phyloP scores from a whole-genome alignment of 2,888 invertebrate species.

The Dasysyrphus albostriatus region DNA sequence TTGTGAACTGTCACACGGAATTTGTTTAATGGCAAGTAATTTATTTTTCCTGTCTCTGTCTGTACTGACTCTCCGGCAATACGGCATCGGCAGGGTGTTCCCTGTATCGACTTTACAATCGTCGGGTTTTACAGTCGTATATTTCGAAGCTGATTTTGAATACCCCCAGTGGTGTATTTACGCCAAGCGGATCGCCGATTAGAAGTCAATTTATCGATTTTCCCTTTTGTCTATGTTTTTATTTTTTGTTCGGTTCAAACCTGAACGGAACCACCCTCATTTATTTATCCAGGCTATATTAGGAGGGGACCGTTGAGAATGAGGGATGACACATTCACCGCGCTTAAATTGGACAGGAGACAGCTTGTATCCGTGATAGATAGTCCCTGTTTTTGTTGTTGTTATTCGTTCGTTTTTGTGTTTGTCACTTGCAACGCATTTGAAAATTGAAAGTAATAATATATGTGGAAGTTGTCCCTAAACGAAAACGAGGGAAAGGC shows the following conservation, averaged over 20 bases:
- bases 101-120: neutral
- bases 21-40: slow-evolving; percentile 75
- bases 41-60: slow-evolving; percentile 63
- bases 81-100: neutral
- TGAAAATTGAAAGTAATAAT: slow-evolving; percentile 68
- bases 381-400: slow-evolving; percentile 55
- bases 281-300: slow-evolving; percentile 47
- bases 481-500: slow-evolving; percentile 1
- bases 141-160: slow-evolving; percentile 47
- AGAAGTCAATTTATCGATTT: slow-evolving; percentile 76
- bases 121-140: neutral
- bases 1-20: slow-evolving; percentile 71
- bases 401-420: slow-evolving; percentile 32
- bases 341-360: slow-evolving; percentile 76
- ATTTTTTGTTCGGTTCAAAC: neutral
- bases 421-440: slow-evolving; percentile 74
- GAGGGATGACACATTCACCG: slow-evolving; percentile 71
- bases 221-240: slow-evolving; percentile 58
- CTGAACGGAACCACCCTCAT: slow-evolving; percentile 64
- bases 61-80: neutral
- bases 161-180: slow-evolving; percentile 70
- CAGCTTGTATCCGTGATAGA: slow-evolving; percentile 76
- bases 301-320: slow-evolving; percentile 40
- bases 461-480: slow-evolving; percentile 2
- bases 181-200: slow-evolving; percentile 68